phyloP scores from a whole-genome alignment of 2,113 vertebrate genomes.

The Carassius carassius region DNA sequence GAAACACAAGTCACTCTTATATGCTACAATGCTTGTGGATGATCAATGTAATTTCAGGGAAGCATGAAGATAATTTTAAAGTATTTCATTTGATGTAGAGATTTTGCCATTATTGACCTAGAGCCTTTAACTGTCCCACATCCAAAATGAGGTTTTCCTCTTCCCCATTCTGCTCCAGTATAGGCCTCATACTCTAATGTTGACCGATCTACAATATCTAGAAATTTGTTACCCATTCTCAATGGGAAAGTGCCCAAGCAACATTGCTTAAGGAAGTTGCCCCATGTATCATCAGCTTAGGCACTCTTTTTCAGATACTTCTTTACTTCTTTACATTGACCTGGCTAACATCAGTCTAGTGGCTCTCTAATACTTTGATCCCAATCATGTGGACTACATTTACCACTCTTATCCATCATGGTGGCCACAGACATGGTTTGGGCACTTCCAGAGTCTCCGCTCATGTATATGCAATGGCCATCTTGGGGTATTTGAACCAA shows the following conservation, averaged over 20 bases:
- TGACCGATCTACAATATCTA: no score
- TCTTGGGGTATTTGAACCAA: constrained; percentile 72
- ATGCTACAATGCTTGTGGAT: constrained; percentile 2
- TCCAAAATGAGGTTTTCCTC: not conserved
- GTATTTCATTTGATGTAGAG: not conserved
- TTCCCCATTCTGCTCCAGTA: not conserved
- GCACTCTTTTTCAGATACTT: constrained; percentile 37
- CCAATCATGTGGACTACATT: constrained; percentile 69
- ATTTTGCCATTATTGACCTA: no score
- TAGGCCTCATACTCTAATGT: not conserved
- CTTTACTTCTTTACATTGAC: constrained; percentile 53
- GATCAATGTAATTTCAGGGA: not conserved
- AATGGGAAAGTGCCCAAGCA: no score
- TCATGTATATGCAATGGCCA: constrained; percentile 62
- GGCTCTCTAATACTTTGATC: constrained; percentile 72
- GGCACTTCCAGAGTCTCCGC: not conserved
- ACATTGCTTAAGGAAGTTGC: no score
- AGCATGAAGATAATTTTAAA: not conserved
- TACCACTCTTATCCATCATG: constrained; percentile 69
- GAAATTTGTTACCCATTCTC: no score
- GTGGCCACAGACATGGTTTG: not conserved
- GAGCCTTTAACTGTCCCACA: not conserved
- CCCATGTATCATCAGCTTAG: no score
- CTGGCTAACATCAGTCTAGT: constrained; percentile 54
- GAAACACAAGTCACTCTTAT: constrained; percentile 56